Evolutionary conservation across 2,797 vertebrate species (phyloP), one percentile per base, ranked within the genome.

Genomic region (Neoniphon sammara): DNA sequence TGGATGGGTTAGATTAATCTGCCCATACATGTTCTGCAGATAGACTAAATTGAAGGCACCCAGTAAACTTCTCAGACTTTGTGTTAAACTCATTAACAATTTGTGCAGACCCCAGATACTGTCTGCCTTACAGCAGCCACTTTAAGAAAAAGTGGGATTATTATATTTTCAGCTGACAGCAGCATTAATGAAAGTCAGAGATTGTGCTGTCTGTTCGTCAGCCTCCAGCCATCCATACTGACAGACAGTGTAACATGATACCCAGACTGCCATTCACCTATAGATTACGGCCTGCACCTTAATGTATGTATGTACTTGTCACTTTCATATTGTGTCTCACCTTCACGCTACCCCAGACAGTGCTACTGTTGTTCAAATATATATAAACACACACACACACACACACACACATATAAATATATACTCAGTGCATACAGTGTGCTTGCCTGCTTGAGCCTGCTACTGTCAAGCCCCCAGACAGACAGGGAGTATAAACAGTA

Each of bases 361-460:
- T 14, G 25, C 34, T 30, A 30, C 17, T 75, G 54, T 64, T 27
- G 54, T 64, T 27, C 54, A 42, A 49, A 73, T 34, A 75, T 27
- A 27, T 23, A 34, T 52, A 66, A 31, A 10, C 64, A 50, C 18
- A 50, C 34, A 50, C 34, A 31, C 52, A 34, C 25, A 23, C 30
- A 49, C 30, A 58, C 39, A 66, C 66, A 49, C 21, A 52, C 25
- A 66, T n/a, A 42, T 36, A 62, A 55, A 55, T 23, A 34, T n/a
- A 20, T 17, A 27, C 20, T 23, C 7, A 36, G 34, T 36, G 9
- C 52, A 46, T 4, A 30, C 31, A 68, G 4, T 50, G 61, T 55
- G 25, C 4, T 47, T 58, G 72, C 77, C 63, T 84, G 68, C 68
- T 79, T 47, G 17, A 73, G 53, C 80, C 47, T 87, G 84, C 69